Percentiles rank a stretch among this genome's conserved stretches.
These are phyloP conservation scores for Myotis vivesi DNA, from an alignment of 2,797 vertebrate species.

Conservation along the genomic window DNA sequence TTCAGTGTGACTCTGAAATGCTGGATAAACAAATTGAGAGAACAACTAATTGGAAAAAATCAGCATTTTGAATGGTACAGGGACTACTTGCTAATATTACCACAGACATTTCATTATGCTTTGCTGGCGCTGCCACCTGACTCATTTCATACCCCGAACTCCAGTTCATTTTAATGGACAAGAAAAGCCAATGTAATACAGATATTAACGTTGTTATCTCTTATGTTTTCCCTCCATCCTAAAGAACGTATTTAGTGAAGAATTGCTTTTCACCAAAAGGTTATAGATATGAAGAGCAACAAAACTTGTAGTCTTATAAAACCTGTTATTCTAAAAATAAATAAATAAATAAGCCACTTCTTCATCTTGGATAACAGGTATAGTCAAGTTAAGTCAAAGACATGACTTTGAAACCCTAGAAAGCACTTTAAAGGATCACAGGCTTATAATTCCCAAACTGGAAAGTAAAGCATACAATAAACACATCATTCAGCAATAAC, in stretches of 20 bases:
- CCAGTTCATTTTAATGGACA: background rate
- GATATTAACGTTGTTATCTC: background rate
- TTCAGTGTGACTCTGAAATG: background rate
- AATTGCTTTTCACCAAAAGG: slow-evolving; percentile 23
- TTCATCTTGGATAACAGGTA: background rate
- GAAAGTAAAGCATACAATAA: background rate
- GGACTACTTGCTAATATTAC: background rate
- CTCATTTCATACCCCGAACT: background rate
- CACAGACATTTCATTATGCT: background rate
- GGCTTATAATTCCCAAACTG: background rate
- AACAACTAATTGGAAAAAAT: background rate
- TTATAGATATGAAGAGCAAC: background rate
- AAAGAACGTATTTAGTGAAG: background rate
- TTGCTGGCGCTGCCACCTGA: too few species aligned
- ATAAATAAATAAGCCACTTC: background rate
- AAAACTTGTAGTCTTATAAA: slow-evolving; percentile 7
- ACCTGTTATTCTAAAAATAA: background rate
- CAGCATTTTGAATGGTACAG: background rate
- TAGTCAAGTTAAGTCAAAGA: background rate
- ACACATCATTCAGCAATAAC: background rate
- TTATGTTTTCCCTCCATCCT: background rate
- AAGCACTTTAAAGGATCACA: background rate
- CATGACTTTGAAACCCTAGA: background rate
- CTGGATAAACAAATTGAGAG: background rate
- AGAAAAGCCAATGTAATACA: background rate